Evolutionary conservation across 2,797 vertebrate species (phyloP).

Genomic region (Schizopygopsis pylzovi): DNA sequence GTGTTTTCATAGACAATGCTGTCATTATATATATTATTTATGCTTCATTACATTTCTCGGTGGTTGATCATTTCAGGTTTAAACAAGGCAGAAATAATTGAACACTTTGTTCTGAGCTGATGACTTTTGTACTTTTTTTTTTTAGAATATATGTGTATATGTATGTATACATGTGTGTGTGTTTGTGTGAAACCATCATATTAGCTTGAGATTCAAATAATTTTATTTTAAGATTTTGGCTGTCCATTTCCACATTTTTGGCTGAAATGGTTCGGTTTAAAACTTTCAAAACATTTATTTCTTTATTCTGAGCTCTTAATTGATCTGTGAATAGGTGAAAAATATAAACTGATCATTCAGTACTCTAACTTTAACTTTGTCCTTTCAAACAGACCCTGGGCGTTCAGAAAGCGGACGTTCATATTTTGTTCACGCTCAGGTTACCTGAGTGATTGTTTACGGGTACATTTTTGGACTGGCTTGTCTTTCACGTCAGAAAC

Average conservation of each 20-base stretch:
- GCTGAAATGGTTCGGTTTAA: not conserved
- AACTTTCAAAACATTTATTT: not conserved
- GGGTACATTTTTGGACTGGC: slow-evolving; percentile 64
- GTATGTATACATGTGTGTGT: not conserved
- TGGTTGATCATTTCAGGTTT: too few relatives aligned
- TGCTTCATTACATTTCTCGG: too few relatives aligned
- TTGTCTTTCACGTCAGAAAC: slow-evolving; percentile 66
- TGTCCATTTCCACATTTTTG: not conserved
- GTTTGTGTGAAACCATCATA: not conserved
- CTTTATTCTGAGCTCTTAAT: too few relatives aligned
- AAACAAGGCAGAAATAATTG: too few relatives aligned
- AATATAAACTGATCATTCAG: not conserved
- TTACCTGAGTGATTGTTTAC: slow-evolving; percentile 68
- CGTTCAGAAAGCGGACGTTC: slow-evolving; percentile 8
- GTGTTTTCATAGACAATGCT: not conserved
- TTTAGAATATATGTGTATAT: too few relatives aligned
- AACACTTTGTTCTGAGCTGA: too few relatives aligned
- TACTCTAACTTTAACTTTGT: slow-evolving; percentile 1
- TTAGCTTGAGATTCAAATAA: not conserved
- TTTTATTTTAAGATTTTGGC: not conserved
- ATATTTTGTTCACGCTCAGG: slow-evolving; percentile 64
- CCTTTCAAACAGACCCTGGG: slow-evolving; percentile 28
- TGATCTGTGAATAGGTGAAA: not conserved
- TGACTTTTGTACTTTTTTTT: too few relatives aligned
- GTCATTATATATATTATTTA: not conserved